Base-by-base conservation (phyloP, 1,140 invertebrate genomes). In the Cydia splendana region DNA sequence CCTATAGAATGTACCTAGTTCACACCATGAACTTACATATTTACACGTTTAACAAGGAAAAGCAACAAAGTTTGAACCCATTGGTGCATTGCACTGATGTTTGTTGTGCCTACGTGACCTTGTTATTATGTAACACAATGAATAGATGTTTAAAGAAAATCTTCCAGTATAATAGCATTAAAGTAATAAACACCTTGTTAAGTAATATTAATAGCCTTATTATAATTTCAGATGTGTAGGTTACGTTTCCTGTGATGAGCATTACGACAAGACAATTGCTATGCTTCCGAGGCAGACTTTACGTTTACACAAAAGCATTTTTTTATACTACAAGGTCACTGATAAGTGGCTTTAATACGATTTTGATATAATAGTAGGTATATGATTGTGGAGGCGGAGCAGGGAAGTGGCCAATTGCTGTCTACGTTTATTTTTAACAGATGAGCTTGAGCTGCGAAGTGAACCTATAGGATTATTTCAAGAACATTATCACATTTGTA, bases 51-150 rank as follows among this genome's bases (percentile, higher is more conserved):
- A 57, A 57, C 15, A 24, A 62, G 18, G 20, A 24, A 62, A 62
- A 62, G 9, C 20, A 12, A 10, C 57, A 24, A 62, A 62, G 9
- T 24, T 20, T 10, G 6, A 24, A 20, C 20, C 57, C 20, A 62
- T 62, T 62, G 9, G 57, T 24, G 57, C 57, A 62, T 24, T 62
- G 57, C 20, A 20, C 57, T 24, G n/a, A 18, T 24, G 57, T 62
- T 62, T 62, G 53, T 62, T 62, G 57, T 62, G 57, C 57, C 18
- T 62, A 24, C 18, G 34, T 71, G 67, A 45, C 67, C 67, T 71
- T 71, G 67, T 20, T 71, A 71, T 71, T 71, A 71, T 71, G n/a
- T 71, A 71, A 71, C 30, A 71, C 67, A 18, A 38, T 15, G 28
- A 71, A 71, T 71, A 38, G 38, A 9, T 45, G 34, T 71, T n/a